Percentiles rank a stretch among this genome's conserved stretches.
These are phyloP conservation scores for Poeciliopsis retropinna DNA, from an alignment of 2,113 vertebrate species.

Conservation along the genomic window DNA sequence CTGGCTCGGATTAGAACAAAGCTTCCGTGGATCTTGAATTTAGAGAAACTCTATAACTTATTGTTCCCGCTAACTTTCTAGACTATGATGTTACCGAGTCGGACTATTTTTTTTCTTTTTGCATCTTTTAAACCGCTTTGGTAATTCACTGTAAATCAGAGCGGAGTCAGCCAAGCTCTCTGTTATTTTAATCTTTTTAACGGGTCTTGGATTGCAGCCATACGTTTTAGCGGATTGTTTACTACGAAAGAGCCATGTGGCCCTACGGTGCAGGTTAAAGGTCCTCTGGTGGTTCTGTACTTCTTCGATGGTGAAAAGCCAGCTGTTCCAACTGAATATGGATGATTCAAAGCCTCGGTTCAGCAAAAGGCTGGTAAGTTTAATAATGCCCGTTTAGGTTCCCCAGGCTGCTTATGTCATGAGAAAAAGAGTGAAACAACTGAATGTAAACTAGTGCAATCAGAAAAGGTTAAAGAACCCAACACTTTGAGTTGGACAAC, in stretches of 20 bases:
- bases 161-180: not conserved
- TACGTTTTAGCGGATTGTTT: not conserved
- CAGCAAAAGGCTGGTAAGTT: conserved; percentile 93
- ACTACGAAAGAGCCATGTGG: not conserved
- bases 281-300: not conserved
- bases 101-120: not conserved
- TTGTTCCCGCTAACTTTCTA: not conserved
- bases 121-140: not conserved
- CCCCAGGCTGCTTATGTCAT: too few relatives aligned
- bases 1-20: not conserved
- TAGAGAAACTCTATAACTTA: not conserved
- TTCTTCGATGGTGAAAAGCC: not conserved
- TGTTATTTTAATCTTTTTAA: too few relatives aligned
- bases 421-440: not conserved
- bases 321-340: conserved; percentile 30
- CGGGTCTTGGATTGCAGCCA: too few relatives aligned
- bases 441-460: not conserved
- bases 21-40: not conserved
- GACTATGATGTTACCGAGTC: not conserved
- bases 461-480: too few relatives aligned
- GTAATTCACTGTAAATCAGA: not conserved
- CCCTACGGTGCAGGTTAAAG: too few relatives aligned
- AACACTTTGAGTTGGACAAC: too few relatives aligned
- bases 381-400: not conserved
- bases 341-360: conserved; percentile 80